These are phyloP conservation scores for Aptenodytes patagonicus DNA, from an alignment of 2,113 vertebrate genomes.

Conservation along the genomic window DNA sequence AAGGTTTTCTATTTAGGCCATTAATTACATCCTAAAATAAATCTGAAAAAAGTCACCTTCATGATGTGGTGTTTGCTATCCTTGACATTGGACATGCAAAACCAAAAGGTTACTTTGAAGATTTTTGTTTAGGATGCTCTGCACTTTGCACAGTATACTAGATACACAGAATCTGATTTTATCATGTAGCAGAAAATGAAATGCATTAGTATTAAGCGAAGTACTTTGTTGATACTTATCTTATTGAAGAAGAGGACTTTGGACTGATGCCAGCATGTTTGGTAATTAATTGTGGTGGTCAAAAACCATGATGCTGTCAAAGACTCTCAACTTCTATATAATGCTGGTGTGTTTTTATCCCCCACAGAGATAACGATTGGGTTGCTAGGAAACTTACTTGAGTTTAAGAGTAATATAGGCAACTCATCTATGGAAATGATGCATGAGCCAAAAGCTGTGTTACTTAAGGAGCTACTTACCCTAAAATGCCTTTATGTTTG, in stretches of 20 bases:
- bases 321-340: neutral
- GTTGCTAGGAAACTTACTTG: constrained; percentile 56
- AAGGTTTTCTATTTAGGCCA: neutral
- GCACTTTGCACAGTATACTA: neutral
- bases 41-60: neutral
- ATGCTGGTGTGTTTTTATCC: neutral
- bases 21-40: neutral
- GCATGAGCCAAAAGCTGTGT: neutral
- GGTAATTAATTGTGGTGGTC: constrained; percentile 24
- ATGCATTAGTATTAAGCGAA: neutral
- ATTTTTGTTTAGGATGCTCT: constrained; percentile 23
- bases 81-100: neutral
- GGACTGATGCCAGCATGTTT: neutral
- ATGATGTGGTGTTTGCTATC: neutral
- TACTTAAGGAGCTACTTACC: constrained; percentile 4
- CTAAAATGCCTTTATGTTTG: neutral
- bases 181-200: constrained; percentile 13
- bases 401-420: neutral
- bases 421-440: neutral
- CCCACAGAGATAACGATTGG: neutral
- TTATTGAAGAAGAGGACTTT: constrained; percentile 5
- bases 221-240: constrained; percentile 16
- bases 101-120: constrained; percentile 47
- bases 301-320: constrained; percentile 19
- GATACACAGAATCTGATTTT: neutral